These are phyloP conservation scores for Drosophila erecta DNA, from an alignment of 1,140 invertebrate species.

Conservation along the genomic window DNA sequence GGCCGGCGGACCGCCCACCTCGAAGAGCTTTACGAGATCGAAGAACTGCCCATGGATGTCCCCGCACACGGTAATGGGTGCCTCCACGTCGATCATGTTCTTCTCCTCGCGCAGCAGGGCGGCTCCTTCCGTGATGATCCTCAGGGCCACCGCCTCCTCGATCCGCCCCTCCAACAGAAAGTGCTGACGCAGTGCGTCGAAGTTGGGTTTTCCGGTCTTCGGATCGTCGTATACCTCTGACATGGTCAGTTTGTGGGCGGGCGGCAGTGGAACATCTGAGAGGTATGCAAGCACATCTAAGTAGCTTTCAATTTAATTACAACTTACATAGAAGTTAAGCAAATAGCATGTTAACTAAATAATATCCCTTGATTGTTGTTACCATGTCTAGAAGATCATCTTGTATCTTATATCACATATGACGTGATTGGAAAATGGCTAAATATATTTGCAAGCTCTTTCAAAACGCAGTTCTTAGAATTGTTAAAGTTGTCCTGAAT, in stretches of 20 bases:
- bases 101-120: conserved; percentile 97
- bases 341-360: too few relatives aligned
- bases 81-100: conserved; percentile 99
- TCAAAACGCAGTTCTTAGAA: neutral
- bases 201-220: conserved; percentile 95
- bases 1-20: conserved; percentile 98
- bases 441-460: neutral
- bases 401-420: too few relatives aligned
- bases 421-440: neutral
- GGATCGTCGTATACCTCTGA: conserved; percentile 97
- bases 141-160: conserved; percentile 96
- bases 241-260: conserved; percentile 97
- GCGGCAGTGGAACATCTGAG: conserved; percentile 95
- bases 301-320: too few relatives aligned
- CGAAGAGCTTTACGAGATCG: conserved; percentile 99
- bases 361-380: too few relatives aligned
- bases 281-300: too few relatives aligned
- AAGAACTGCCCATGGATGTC: conserved; percentile 99
- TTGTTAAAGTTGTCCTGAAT: neutral
- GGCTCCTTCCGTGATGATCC: conserved; percentile 99
- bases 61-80: conserved; percentile 99
- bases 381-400: too few relatives aligned
- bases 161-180: conserved; percentile 99
- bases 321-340: too few relatives aligned
- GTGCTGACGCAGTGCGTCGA: conserved; percentile 98